Conservation (phyloP, 2,113 vertebrate genomes). For the Cottus gobio region DNA sequence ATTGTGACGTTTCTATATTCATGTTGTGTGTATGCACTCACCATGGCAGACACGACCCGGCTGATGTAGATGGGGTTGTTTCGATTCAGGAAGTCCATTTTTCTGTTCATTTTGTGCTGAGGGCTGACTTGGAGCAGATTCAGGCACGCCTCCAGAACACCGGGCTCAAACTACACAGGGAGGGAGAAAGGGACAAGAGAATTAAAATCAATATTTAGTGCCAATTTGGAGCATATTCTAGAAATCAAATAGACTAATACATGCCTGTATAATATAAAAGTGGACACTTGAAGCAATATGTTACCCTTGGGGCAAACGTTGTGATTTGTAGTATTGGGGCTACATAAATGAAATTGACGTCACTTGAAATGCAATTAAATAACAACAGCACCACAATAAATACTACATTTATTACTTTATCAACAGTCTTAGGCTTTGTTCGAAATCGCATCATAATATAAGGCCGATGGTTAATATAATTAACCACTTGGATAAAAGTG, state of each 20-base stretch:
- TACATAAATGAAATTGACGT: neutral
- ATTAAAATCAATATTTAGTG: neutral
- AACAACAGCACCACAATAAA: too few relatives aligned
- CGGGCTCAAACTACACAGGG: slow-evolving; percentile 74
- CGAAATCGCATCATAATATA: neutral
- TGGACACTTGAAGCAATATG: neutral
- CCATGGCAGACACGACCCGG: slow-evolving; percentile 84
- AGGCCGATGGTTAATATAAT: too few relatives aligned
- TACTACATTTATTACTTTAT: neutral
- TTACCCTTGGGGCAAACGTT: neutral
- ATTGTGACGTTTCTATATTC: neutral
- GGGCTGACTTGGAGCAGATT: slow-evolving; percentile 81
- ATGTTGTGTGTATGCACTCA: slow-evolving; percentile 49
- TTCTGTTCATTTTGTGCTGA: slow-evolving; percentile 60
- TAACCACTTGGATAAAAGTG: too few relatives aligned
- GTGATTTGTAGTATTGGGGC: neutral
- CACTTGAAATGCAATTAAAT: neutral
- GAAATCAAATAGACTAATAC: neutral
- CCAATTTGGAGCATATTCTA: neutral
- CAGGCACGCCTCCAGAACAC: slow-evolving; percentile 80
- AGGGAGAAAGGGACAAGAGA: neutral
- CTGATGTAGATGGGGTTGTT: slow-evolving; percentile 78
- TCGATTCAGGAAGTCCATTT: slow-evolving; percentile 66
- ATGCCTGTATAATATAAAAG: neutral
- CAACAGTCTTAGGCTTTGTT: neutral